Evolutionary conservation across 2,888 invertebrate species (phyloP), one percentile per base, ranked within the genome.

Genomic region (Coronaproctus castanopsis): DNA sequence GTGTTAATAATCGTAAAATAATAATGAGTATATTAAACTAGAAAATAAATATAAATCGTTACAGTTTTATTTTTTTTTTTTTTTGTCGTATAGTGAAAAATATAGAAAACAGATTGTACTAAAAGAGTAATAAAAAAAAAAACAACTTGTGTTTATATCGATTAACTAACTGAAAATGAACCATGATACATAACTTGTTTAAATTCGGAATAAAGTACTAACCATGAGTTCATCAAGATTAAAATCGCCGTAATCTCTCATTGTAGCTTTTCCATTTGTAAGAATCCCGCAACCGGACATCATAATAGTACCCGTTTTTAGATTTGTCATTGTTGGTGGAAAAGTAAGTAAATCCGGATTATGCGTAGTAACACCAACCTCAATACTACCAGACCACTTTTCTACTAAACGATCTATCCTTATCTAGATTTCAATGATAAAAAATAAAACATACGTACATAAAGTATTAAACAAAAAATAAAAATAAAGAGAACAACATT

Each of bases 241-340:
- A 68, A 88, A 90, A 63, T 86, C 83, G 0, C 93, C 92, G 70
- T 95, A 95, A 71, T 93, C 92, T 62, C 90, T 78, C 64, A 88
- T 80, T 1, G 89, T 91, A 3, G 93, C 93, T 71, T 93, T 92
- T 1, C 95, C 95, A 71, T 95, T 95, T 2, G 91, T 85, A n/a
- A 95, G 76, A 66, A 96, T 91, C 59, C 93, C 95, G 74, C 90
- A 90, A 0, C 95, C 95, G 20, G 93, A 93, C 93, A 96, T 93
- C 87, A 90, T 90, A 36, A 88, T 87, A 1, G 89, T 90, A 8
- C 92, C 80, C 1, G 73, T 72, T 60, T 91, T 81, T 87, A 95
- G 87, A 71, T 95, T 95, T 0, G 95, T 95, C 92, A 96, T 93
- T 1, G 95, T 96, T 0, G 93, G 90, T 2, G 95, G 96, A 71